Percentiles rank a stretch among this genome's conserved stretches.
phyloP scores from a whole-genome alignment of 2,113 vertebrate genomes.

The Aptenodytes patagonicus region DNA sequence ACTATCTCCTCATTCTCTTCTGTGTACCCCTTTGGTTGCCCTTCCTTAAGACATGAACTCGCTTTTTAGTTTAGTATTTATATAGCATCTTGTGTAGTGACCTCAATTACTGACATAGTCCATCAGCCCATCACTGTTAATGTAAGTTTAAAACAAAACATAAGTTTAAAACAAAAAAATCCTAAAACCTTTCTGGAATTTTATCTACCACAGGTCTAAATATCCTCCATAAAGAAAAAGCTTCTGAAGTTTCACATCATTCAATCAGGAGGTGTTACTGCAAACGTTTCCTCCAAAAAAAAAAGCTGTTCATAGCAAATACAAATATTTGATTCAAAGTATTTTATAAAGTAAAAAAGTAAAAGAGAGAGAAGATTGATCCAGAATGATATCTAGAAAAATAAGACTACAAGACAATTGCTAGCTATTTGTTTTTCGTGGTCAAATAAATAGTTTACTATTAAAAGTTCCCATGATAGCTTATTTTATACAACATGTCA shows the following conservation, averaged over 20 bases:
- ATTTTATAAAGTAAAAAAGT: not conserved
- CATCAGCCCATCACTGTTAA: not conserved
- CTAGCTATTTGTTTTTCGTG: not conserved
- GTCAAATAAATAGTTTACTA: not conserved
- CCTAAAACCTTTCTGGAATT: not conserved
- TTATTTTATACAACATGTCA: not conserved
- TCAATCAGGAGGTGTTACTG: not conserved
- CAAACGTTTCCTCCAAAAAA: not conserved
- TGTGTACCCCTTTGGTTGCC: not conserved
- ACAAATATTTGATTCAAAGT: not conserved
- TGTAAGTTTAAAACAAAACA: not conserved
- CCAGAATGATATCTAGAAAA: not conserved
- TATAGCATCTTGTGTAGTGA: not conserved
- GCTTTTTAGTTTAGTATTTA: not conserved
- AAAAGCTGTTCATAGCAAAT: not conserved
- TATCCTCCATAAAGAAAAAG: not conserved
- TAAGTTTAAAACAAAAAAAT: not conserved
- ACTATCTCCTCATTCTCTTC: not conserved
- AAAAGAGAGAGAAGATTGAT: not conserved
- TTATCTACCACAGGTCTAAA: not conserved
- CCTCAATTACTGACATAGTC: not conserved
- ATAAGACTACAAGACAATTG: not conserved
- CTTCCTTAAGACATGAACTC: not conserved
- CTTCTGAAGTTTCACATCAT: not conserved
- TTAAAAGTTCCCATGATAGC: not conserved